Conservation (phyloP, 2,113 vertebrate species). For the Sorex fumeus region DNA sequence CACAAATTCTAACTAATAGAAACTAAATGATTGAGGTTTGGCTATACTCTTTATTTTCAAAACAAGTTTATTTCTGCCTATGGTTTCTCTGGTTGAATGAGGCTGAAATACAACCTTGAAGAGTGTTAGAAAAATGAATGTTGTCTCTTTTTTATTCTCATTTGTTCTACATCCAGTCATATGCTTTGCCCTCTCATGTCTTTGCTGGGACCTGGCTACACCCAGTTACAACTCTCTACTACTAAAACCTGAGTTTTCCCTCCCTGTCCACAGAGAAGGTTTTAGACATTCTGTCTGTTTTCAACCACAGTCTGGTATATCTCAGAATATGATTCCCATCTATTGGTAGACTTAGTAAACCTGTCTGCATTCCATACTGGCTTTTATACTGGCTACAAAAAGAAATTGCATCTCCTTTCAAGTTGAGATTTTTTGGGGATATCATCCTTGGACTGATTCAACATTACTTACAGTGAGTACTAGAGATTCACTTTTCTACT, state of each 20-base stretch:
- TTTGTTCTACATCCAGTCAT: not conserved
- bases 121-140: slow-evolving; percentile 18
- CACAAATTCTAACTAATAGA: slow-evolving; percentile 67
- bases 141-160: not conserved
- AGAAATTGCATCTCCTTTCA: not conserved
- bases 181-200: not conserved
- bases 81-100: slow-evolving; percentile 47
- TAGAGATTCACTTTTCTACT: not conserved
- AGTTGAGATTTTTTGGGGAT: not conserved
- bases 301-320: not conserved
- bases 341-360: not conserved
- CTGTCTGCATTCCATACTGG: not conserved
- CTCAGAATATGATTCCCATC: not conserved
- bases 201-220: not conserved
- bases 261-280: not conserved
- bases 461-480: not conserved
- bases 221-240: not conserved
- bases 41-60: slow-evolving; percentile 52
- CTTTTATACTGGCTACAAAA: not conserved
- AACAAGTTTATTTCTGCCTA: slow-evolving; percentile 43
- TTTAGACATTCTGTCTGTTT: not conserved
- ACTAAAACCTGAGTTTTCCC: not conserved
- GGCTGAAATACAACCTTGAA: slow-evolving; percentile 16
- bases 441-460: not conserved
- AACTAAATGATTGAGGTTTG: slow-evolving; percentile 71